Evolutionary conservation across 2,888 invertebrate genomes (phyloP).

Genomic region (Malacosoma neustria): DNA sequence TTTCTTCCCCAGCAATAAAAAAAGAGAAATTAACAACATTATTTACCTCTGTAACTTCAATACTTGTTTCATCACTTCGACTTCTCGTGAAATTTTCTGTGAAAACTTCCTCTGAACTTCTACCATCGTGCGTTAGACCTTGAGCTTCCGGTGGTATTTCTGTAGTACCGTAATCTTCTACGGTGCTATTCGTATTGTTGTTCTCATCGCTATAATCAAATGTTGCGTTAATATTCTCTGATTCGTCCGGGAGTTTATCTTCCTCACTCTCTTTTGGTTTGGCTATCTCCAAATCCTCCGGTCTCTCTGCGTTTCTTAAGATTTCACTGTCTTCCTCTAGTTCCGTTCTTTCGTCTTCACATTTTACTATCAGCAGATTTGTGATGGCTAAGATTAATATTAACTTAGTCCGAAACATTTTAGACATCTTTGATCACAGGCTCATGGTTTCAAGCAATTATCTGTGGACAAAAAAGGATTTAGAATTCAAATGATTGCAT

Average conservation of each 20-base stretch:
- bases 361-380: slow-evolving; percentile 6
- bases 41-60: slow-evolving; percentile 3
- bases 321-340: slow-evolving; percentile 8
- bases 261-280: neutral
- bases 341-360: slow-evolving; percentile 9
- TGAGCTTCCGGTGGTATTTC: slow-evolving; percentile 2
- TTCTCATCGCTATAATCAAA: neutral
- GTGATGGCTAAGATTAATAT: slow-evolving; percentile 12
- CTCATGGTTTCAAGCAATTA: slow-evolving; percentile 7
- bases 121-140: neutral
- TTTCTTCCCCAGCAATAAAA: too few relatives aligned
- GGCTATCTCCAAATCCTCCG: neutral
- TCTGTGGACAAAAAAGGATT: slow-evolving; percentile 11
- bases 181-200: neutral
- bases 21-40: too few relatives aligned
- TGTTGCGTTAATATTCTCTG: neutral
- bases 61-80: neutral
- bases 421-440: slow-evolving; percentile 6
- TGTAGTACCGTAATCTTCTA: slow-evolving; percentile 2
- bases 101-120: neutral
- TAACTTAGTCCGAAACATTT: slow-evolving; percentile 12
- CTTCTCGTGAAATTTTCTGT: neutral
- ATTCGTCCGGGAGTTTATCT: neutral
- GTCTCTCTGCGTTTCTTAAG: neutral
- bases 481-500: neutral